Evolutionary conservation across 2,888 invertebrate species (phyloP).

Genomic region (Thymelicus lineola): DNA sequence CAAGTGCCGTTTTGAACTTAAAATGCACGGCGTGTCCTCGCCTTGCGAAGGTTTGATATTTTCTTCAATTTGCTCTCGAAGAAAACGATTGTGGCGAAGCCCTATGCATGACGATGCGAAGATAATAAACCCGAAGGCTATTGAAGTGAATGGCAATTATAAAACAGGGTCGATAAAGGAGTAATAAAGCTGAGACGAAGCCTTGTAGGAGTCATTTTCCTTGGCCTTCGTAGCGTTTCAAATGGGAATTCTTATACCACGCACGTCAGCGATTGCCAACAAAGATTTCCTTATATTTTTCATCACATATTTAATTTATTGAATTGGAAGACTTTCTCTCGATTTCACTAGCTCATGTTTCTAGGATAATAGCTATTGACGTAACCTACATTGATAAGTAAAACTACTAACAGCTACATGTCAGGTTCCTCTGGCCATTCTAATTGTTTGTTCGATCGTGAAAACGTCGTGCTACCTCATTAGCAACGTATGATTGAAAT

Average conservation of each 20-base stretch:
- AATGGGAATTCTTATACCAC: slow-evolving; percentile 59
- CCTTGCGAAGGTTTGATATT: slow-evolving; percentile 30
- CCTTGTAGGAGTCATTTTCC: slow-evolving; percentile 61
- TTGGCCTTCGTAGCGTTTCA: slow-evolving; percentile 62
- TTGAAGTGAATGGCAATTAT: slow-evolving; percentile 52
- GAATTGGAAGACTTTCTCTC: slow-evolving; percentile 19
- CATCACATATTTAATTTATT: slow-evolving; percentile 3
- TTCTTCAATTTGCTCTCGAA: slow-evolving; percentile 38
- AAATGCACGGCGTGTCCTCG: slow-evolving; percentile 30
- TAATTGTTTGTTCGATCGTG: slow-evolving; percentile 23
- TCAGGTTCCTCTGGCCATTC: slow-evolving; percentile 15
- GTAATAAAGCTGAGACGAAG: slow-evolving; percentile 62
- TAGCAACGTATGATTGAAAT: not conserved
- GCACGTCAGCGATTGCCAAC: slow-evolving; percentile 39
- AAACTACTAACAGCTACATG: slow-evolving; percentile 17
- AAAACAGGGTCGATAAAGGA: slow-evolving; percentile 50
- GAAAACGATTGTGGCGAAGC: slow-evolving; percentile 49
- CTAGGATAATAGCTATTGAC: slow-evolving; percentile 34
- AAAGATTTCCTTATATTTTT: slow-evolving; percentile 1
- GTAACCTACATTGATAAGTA: slow-evolving; percentile 9
- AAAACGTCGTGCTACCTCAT: slow-evolving; percentile 1
- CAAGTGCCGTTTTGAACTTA: slow-evolving; percentile 42
- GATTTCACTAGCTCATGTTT: slow-evolving; percentile 20
- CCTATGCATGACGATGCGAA: slow-evolving; percentile 51
- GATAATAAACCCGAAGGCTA: slow-evolving; percentile 53